These are phyloP conservation scores for Argynnis bischoffii DNA, from an alignment of 2,888 invertebrate genomes.

Conservation along the genomic window DNA sequence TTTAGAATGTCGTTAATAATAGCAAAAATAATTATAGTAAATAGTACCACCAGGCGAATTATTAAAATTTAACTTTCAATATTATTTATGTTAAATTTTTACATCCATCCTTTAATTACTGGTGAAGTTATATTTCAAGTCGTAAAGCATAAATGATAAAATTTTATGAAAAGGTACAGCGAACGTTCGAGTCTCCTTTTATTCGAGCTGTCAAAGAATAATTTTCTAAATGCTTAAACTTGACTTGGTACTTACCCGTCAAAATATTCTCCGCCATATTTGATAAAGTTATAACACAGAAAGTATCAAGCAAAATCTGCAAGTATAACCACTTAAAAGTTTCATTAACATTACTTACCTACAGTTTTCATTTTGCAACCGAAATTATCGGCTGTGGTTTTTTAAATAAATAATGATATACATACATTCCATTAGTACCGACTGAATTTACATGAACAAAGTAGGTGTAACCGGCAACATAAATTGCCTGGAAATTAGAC, in stretches of 20 bases:
- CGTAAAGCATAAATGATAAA: constrained; percentile 6
- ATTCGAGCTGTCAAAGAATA: constrained; percentile 21
- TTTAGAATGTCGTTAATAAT: no score
- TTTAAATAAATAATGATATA: constrained; percentile 14
- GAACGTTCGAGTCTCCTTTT: constrained; percentile 17
- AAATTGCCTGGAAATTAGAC: constrained; percentile 1
- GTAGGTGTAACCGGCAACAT: not conserved
- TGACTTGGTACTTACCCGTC: constrained; percentile 24
- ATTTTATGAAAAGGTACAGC: constrained; percentile 13
- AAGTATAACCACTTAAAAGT: not conserved
- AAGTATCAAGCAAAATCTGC: not conserved
- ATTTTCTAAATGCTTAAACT: constrained; percentile 26
- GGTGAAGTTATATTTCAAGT: constrained; percentile 1
- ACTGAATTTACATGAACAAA: constrained; percentile 11
- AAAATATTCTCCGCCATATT: constrained; percentile 22
- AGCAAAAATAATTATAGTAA: no score
- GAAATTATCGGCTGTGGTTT: constrained; percentile 4
- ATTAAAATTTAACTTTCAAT: no score
- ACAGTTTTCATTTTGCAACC: not conserved
- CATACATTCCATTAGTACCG: not conserved
- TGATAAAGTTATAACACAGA: constrained; percentile 20
- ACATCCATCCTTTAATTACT: not conserved
- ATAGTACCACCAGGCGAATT: no score
- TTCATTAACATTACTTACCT: not conserved
- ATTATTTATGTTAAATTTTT: not conserved